Conservation (phyloP, 1,140 invertebrate species). For the Achroia grisella region DNA sequence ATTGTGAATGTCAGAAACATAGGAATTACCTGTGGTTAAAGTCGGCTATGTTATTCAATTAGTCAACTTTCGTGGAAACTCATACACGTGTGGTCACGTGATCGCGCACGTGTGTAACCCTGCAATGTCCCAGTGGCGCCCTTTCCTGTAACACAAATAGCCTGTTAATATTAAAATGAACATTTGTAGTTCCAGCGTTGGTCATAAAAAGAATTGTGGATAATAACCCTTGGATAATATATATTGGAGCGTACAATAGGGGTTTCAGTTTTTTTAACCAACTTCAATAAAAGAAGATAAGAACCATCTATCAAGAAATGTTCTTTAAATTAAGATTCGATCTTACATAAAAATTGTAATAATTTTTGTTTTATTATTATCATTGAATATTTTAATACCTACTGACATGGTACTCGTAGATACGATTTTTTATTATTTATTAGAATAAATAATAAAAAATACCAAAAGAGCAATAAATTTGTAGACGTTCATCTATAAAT, state of each 20-base stretch:
- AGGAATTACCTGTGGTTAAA: constrained; percentile 5
- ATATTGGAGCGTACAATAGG: background rate
- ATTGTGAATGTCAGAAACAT: constrained; percentile 11
- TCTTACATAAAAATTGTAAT: too few species aligned
- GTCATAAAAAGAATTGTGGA: constrained; percentile 15
- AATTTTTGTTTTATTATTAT: too few species aligned
- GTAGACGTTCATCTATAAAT: too few species aligned
- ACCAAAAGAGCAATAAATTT: too few species aligned
- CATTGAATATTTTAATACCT: too few species aligned
- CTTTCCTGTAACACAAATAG: constrained; percentile 17
- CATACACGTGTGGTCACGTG: constrained; percentile 17
- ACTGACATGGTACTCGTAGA: too few species aligned
- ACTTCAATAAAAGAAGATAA: too few species aligned
- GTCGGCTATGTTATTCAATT: constrained; percentile 21
- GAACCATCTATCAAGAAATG: too few species aligned
- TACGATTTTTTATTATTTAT: too few species aligned
- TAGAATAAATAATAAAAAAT: too few species aligned
- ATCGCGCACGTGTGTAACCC: constrained; percentile 11
- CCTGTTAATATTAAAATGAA: constrained; percentile 16
- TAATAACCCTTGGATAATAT: constrained; percentile 7
- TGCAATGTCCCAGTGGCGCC: background rate
- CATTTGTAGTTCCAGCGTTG: constrained; percentile 6
- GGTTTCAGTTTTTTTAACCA: too few species aligned
- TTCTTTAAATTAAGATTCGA: too few species aligned
- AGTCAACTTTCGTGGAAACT: constrained; percentile 2